phyloP scores from a whole-genome alignment of 2,113 vertebrate species.

The Hydrochoerus hydrochaeris region DNA sequence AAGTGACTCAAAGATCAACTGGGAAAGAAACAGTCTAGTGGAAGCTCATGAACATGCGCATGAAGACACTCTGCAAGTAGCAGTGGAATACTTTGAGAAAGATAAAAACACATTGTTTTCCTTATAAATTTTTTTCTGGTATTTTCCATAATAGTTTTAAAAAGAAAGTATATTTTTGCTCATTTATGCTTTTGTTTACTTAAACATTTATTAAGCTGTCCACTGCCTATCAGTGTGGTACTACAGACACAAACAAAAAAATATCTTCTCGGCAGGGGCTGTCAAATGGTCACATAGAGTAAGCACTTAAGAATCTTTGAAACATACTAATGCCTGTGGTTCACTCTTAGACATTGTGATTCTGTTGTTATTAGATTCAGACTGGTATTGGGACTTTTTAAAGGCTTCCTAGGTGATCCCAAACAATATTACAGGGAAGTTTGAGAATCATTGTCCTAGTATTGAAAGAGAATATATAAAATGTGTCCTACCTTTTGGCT shows the following conservation, averaged over 20 bases:
- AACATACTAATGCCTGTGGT: background rate
- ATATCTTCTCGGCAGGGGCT: background rate
- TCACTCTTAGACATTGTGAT: background rate
- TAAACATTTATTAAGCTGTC: conserved; percentile 23
- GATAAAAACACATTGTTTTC: conserved; percentile 87
- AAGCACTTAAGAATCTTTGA: conserved; percentile 38
- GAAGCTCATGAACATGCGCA: background rate
- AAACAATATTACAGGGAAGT: background rate
- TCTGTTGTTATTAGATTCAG: conserved; percentile 49
- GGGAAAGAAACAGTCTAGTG: background rate
- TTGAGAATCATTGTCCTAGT: conserved; percentile 17
- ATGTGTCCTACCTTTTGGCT: background rate
- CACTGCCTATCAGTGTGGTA: background rate
- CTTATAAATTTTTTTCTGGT: background rate
- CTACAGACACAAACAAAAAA: conserved; percentile 8
- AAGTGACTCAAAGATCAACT: background rate
- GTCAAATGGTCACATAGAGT: background rate
- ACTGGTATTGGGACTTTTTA: conserved; percentile 22
- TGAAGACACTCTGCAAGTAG: conserved; percentile 73
- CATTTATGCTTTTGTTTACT: background rate
- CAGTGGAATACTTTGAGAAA: conserved; percentile 86
- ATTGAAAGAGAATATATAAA: background rate
- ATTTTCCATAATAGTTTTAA: background rate
- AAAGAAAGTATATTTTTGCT: background rate
- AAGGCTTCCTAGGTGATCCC: background rate